These are phyloP conservation scores for Cheilosia vulpina DNA, from an alignment of 2,888 invertebrate genomes.

Conservation along the genomic window DNA sequence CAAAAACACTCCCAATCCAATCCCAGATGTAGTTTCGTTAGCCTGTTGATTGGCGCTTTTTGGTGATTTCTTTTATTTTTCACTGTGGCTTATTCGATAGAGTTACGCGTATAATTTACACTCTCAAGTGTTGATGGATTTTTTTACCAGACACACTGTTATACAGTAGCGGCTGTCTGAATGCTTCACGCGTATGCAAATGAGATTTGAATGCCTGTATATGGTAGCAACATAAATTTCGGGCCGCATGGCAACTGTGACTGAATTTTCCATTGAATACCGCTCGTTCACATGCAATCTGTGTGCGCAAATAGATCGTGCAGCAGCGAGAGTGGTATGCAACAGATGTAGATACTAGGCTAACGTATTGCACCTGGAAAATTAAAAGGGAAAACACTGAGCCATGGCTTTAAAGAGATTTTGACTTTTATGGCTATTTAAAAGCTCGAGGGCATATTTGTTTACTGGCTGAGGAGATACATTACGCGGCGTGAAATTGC, in stretches of 20 bases:
- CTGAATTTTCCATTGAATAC: constrained; percentile 17
- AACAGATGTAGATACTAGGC: constrained; percentile 26
- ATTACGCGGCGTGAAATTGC: constrained; percentile 33
- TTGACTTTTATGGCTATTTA: constrained; percentile 60
- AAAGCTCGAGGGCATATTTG: constrained; percentile 47
- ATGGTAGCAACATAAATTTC: constrained; percentile 33
- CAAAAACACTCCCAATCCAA: background rate
- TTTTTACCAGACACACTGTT: constrained; percentile 45
- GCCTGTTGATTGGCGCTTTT: constrained; percentile 9
- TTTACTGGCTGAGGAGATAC: constrained; percentile 1
- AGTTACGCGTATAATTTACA: constrained; percentile 55
- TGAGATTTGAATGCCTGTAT: constrained; percentile 54
- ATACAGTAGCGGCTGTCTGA: constrained; percentile 44
- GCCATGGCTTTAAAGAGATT: constrained; percentile 26
- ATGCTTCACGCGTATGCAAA: constrained; percentile 56
- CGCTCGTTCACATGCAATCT: constrained; percentile 13
- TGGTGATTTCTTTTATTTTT: constrained; percentile 3
- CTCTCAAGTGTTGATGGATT: constrained; percentile 56
- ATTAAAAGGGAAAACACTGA: constrained; percentile 33
- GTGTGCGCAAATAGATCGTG: constrained; percentile 34
- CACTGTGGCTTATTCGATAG: background rate
- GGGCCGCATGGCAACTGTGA: constrained; percentile 49
- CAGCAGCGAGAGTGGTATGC: constrained; percentile 44
- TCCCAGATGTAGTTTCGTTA: background rate
- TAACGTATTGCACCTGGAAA: constrained; percentile 47